Base-by-base conservation (phyloP, 2,113 vertebrate species). In the Lasiurus cinereus region DNA sequence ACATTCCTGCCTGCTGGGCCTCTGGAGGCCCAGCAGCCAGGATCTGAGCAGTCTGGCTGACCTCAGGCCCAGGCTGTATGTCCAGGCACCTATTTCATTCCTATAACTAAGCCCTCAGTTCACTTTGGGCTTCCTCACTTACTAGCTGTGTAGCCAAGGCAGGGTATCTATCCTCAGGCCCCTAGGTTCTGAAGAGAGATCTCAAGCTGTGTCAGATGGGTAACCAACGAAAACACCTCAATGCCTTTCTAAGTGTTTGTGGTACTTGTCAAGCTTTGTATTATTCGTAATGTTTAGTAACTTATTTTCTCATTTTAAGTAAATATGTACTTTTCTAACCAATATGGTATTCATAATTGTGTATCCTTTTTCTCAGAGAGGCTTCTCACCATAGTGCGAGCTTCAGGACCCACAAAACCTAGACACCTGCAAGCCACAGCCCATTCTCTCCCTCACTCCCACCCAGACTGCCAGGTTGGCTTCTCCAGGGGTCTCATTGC, bases 161-260 rank as follows among this genome's bases (percentile, higher is more conserved):
- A 22, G 46, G 29, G 11, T 1, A 3, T 22, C 12, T 3, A 6
- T 1, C 33, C 46, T 56, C 3, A 0, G 43, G 13, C n/a, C 43
- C 43, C 82, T 10, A 0, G 2, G 48, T 11, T 74, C 16, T 66
- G 46, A 48, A 36, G 62, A 48, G 39, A 39, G 76, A 22, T 5
- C 33, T 1, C 14, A 5, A 33, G 64, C 2, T 16, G 0, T 2
- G 18, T 24, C 31, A 9, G 73, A 27, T 0, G 1, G 24, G n/a
- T 22, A 8, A 52, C 66, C 39, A 62, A 31, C 21, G 29, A 48
- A 91, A 79, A 50, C 21, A 3, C 12, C n/a, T 29, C 8, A 1
- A 10, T 3, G 11, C 52, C n/a, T 50, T 48, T 73, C 48, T 62
- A 31, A 54, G 5, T 64, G n/a, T 59, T 0, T 1, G 10, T 11